Evolutionary conservation across 2,888 invertebrate genomes (phyloP), one percentile per base, ranked within the genome.

Genomic region (Acronicta alni): DNA sequence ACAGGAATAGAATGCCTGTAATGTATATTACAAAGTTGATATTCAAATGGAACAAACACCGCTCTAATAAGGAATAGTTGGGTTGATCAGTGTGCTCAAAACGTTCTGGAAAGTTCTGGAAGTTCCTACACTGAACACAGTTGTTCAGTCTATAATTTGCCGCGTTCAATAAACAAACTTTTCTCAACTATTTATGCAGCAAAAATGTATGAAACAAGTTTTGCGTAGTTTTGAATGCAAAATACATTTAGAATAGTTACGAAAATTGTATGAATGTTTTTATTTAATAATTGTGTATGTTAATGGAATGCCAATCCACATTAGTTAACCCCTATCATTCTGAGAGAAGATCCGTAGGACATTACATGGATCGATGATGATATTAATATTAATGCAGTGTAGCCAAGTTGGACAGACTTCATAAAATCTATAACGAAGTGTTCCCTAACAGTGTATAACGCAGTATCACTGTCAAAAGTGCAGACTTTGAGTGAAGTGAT

Each of bases 61-160:
- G 12, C 7, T 37, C 37, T 38, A 49, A 46, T 58, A 51, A 49
- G 15, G 41, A 71, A 70, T 73, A 73, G 54, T 46, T 68, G 41
- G 53, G 43, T 47, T 58, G 63, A 57, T 68, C 52, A 73, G 68
- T 68, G 56, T 57, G 32, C 43, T 58, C 35, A 43, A 66, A 64
- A 42, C 41, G n/a, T n/a, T n/a, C n/a, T n/a, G n/a, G 14, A 64
- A 70, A 71, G 48, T 75, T 75, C 20, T 32, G 18, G 30, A 61
- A 75, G 53, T 71, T 71, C 51, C 23, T 30, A 44, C 46, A 74
- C 32, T 26, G 37, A 58, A 56, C 32, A 54, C 32, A 54, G 58
- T 57, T 55, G 60, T 46, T 46, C 55, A 37, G 49, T 49, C 43
- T 43, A 46, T 72, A 75, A 63, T 68, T 53, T 73, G 32, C 62